Evolutionary conservation across 1,140 invertebrate genomes (phyloP).

Genomic region (Chironomus striatipennis): DNA sequence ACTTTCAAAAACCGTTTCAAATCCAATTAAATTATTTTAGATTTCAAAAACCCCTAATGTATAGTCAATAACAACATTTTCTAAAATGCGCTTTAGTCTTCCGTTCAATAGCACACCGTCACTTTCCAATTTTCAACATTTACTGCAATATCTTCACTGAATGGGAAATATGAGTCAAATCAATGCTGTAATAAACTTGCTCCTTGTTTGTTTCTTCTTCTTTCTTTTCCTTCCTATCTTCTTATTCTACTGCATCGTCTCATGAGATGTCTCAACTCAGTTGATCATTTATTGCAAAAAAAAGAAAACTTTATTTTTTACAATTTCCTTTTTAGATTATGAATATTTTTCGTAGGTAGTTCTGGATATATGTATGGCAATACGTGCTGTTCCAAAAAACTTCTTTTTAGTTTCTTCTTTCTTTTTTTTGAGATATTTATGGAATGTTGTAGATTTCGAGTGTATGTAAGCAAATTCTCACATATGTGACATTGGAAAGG

Average conservation of each 20-base stretch:
- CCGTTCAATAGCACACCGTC: too few species aligned
- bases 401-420: not conserved
- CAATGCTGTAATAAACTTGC: conserved; percentile 1
- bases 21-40: too few species aligned
- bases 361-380: not conserved
- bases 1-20: too few species aligned
- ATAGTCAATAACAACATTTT: too few species aligned
- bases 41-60: too few species aligned
- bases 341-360: not conserved
- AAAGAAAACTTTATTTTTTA: not conserved
- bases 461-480: not conserved
- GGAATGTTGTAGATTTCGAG: not conserved
- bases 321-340: not conserved
- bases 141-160: not conserved
- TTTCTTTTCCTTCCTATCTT: not conserved
- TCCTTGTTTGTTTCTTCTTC: not conserved
- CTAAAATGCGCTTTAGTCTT: too few species aligned
- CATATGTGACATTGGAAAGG: not conserved
- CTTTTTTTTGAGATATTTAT: not conserved
- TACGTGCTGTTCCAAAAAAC: not conserved
- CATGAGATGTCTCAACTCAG: conserved; percentile 5
- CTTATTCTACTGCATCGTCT: not conserved
- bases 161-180: not conserved
- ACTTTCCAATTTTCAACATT: too few species aligned
- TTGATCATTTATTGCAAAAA: not conserved